Conservation (phyloP, 2,888 invertebrate genomes). For the Rhagonycha lutea region DNA sequence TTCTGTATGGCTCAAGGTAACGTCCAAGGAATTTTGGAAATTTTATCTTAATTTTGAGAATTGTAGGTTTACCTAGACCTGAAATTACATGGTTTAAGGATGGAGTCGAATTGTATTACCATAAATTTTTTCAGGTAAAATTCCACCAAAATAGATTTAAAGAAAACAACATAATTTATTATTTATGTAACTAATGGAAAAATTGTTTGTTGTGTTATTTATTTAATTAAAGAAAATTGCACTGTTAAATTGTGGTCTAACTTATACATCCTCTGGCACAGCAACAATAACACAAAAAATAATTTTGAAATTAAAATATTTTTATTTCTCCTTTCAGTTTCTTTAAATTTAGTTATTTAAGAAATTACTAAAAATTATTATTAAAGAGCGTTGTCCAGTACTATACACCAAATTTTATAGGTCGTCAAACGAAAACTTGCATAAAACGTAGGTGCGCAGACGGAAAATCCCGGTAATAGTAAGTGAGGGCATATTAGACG, state of each 20-base stretch:
- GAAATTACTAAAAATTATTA: too few relatives aligned
- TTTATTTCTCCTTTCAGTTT: not conserved
- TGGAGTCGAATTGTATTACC: constrained; percentile 73
- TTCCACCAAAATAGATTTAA: not conserved
- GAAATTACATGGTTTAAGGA: constrained; percentile 80
- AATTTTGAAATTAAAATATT: not conserved
- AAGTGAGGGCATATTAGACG: too few relatives aligned
- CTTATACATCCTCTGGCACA: not conserved
- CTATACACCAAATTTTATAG: too few relatives aligned
- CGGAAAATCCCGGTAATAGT: too few relatives aligned
- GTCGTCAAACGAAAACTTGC: too few relatives aligned
- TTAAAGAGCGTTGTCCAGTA: too few relatives aligned
- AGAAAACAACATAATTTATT: not conserved
- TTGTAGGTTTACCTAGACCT: constrained; percentile 66
- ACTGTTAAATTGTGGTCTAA: not conserved
- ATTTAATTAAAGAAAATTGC: not conserved
- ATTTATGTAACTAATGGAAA: not conserved
- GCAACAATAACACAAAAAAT: not conserved
- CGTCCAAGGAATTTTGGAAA: not conserved
- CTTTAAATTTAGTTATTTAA: too few relatives aligned
- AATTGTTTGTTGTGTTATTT: not conserved
- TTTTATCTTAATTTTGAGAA: not conserved
- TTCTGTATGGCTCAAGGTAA: constrained; percentile 72
- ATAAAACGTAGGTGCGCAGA: too few relatives aligned
- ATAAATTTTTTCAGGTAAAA: constrained; percentile 70